A percentile compares a stretch with the other conserved stretches of the same genome.
Conservation (phyloP, 2,113 vertebrate genomes). For the Heloderma charlesbogerti region DNA sequence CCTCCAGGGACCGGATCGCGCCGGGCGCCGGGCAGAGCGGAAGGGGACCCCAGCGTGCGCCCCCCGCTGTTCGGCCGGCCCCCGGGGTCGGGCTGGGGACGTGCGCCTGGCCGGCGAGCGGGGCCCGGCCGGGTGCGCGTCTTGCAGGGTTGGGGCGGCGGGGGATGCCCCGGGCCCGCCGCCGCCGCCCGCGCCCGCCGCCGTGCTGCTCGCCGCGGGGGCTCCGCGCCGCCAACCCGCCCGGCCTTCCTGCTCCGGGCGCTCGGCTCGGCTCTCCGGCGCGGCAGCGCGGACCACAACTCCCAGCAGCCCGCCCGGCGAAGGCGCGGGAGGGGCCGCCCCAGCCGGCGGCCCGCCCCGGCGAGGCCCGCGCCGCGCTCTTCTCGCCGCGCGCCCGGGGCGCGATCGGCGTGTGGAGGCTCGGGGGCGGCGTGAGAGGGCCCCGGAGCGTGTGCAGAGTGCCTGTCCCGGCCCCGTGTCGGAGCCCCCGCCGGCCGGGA, state of each 20-base stretch:
- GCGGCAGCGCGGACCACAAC: constrained; percentile 41
- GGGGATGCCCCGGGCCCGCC: not conserved
- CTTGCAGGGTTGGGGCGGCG: not conserved
- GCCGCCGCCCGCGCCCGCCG: not conserved
- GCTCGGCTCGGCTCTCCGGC: not conserved
- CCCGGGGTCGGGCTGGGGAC: not conserved
- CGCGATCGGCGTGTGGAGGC: not conserved
- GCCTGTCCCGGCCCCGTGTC: not conserved
- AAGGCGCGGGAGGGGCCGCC: constrained; percentile 40
- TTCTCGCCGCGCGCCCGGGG: constrained; percentile 7
- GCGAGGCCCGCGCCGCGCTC: not conserved
- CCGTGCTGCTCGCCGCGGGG: not conserved
- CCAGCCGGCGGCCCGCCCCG: constrained; percentile 28
- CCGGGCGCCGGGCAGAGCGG: not conserved
- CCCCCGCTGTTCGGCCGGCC: not conserved
- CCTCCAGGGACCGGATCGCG: not conserved
- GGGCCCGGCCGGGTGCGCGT: not conserved
- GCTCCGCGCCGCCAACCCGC: not conserved
- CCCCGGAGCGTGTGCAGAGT: constrained; percentile 1
- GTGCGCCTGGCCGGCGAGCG: not conserved
- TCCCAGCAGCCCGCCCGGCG: constrained; percentile 47
- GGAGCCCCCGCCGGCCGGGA: too few relatives aligned
- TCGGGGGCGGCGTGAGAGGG: not conserved
- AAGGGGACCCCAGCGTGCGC: too few relatives aligned
- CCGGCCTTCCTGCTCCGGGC: not conserved